Base-by-base conservation (phyloP, 2,888 invertebrate species). In the Ceriagrion tenellum region DNA sequence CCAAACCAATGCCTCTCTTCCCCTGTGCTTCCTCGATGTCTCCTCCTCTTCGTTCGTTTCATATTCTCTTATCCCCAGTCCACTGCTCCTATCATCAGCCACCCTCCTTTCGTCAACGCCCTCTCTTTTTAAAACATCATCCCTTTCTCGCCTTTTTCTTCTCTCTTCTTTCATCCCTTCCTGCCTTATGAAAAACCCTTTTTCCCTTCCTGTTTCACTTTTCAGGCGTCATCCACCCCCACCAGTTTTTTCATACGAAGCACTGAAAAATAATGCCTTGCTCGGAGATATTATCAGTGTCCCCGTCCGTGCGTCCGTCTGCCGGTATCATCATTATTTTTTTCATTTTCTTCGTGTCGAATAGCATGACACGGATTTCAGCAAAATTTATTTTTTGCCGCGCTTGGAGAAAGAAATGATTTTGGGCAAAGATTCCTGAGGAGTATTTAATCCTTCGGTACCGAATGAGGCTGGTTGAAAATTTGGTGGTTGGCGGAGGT, bases 121-220 rank as follows among this genome's bases (percentile, higher is more conserved):
- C 55, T n/a, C 89, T 23, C 47, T 47, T 89, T 89, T 89, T 26
- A 55, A 88, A 35, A 35, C 18, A 81, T 13, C 69, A 12, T 69
- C 56, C 56, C 91, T 90, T 30, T 56, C n/a, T 30, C 47, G 8
- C 90, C 90, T 90, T 69, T 69, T 69, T 69, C 26, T 69, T 2
- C 69, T 35, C 35, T 40, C 63, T 40, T 47, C 93, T 93, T 93
- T 93, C 74, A 93, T 93, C 93, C 91, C 74, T 69, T 93, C 69
- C 93, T 47, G 26, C 93, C 56, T 40, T 59, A 35, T 35, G 8
- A 81, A 81, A 30, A n/a, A n/a, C 81, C 81, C 16, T 69, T 20
- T 81, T 81, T 81, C 35, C 81, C 81, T 35, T 81, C 81, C 81
- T 81, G 35, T 81, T 81, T 81, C 81, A 81, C 81, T 81, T 81